phyloP scores from a whole-genome alignment of 1,140 invertebrate species.

The Drosophila kepulauana region DNA sequence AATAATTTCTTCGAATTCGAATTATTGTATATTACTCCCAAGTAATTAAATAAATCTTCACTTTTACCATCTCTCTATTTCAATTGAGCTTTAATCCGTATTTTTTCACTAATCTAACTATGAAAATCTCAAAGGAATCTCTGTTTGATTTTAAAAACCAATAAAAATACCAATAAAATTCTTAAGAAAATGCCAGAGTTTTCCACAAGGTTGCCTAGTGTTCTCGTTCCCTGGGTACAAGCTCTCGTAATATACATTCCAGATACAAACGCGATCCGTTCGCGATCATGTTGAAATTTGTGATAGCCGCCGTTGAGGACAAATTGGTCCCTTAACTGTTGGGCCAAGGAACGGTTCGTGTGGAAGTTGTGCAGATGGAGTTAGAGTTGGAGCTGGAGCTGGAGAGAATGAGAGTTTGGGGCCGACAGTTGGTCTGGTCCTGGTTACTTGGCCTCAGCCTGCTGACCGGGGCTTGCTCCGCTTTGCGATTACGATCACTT shows the following conservation, averaged over 20 bases:
- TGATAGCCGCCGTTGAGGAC: constrained; percentile 65
- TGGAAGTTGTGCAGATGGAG: constrained; percentile 2
- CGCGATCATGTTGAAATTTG: constrained; percentile 72
- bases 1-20: too few species aligned
- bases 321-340: constrained; percentile 73
- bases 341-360: constrained; percentile 21
- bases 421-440: constrained; percentile 56
- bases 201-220: constrained; percentile 30
- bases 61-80: background rate
- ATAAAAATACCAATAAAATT: constrained; percentile 58
- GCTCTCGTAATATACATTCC: constrained; percentile 14
- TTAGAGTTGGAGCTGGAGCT: constrained; percentile 19
- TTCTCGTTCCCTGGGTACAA: constrained; percentile 13
- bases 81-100: background rate
- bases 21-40: background rate
- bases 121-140: background rate
- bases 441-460: background rate
- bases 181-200: constrained; percentile 38
- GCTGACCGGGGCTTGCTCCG: constrained; percentile 56
- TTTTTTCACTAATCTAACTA: background rate
- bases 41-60: background rate
- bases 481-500: constrained; percentile 84
- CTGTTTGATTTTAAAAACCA: constrained; percentile 41
- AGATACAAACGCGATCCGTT: constrained; percentile 33
- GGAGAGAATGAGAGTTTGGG: constrained; percentile 40